Percentiles rank a stretch among this genome's conserved stretches.
phyloP scores from a whole-genome alignment of 2,113 vertebrate species.

The Nematolebias whitei region DNA sequence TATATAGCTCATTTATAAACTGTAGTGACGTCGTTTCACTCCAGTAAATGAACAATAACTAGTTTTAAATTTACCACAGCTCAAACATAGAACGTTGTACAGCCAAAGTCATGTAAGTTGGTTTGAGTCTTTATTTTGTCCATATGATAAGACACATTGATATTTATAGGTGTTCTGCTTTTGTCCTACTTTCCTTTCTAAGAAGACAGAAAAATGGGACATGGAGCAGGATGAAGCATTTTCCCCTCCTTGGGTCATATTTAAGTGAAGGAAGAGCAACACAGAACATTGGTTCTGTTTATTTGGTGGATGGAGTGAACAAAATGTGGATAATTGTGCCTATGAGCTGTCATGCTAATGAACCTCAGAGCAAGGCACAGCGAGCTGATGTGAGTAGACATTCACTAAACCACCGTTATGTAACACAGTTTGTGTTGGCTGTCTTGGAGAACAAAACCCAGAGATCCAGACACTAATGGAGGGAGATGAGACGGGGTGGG shows the following conservation, averaged over 20 bases:
- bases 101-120: neutral
- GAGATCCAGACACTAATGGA: conserved; percentile 25
- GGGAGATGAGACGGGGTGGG: neutral
- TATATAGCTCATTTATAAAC: neutral
- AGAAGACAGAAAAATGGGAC: conserved; percentile 31
- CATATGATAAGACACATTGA: conserved; percentile 9
- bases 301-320: conserved; percentile 6
- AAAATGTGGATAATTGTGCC: neutral
- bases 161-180: conserved; percentile 27
- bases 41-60: neutral
- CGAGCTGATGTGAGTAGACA: conserved; percentile 31
- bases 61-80: neutral
- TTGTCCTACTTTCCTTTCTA: conserved; percentile 41
- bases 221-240: neutral
- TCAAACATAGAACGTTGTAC: neutral
- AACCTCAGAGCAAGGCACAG: neutral
- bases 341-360: neutral
- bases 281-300: conserved; percentile 12
- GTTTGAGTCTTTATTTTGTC: conserved; percentile 6
- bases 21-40: neutral
- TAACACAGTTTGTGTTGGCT: conserved; percentile 19
- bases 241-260: neutral
- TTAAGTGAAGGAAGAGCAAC: conserved; percentile 7
- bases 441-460: conserved; percentile 29
- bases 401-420: conserved; percentile 39